Evolutionary conservation across 2,113 vertebrate species (phyloP).

Genomic region (Coptodon bakossiorum): DNA sequence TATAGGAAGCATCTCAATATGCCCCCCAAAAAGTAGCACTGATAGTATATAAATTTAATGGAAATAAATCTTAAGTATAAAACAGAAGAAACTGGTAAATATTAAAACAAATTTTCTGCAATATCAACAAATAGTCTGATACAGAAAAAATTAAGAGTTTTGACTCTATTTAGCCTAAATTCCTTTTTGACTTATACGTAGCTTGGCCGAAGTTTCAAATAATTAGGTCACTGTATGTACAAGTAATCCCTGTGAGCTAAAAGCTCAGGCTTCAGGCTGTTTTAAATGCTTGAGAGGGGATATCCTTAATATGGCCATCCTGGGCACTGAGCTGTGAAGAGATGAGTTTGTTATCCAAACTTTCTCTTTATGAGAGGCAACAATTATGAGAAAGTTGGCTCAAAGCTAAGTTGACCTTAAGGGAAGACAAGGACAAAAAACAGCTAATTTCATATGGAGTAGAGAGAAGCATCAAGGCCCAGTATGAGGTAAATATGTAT

Average conservation of each 20-base stretch:
- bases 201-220: not conserved
- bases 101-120: not conserved
- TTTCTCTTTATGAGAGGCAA: not conserved
- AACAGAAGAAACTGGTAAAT: not conserved
- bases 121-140: not conserved
- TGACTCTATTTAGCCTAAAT: not conserved
- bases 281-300: not conserved
- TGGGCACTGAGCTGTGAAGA: not conserved
- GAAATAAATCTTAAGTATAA: not conserved
- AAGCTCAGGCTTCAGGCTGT: not conserved
- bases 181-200: not conserved
- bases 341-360: not conserved
- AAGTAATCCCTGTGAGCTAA: not conserved
- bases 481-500: not conserved
- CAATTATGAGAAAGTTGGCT: not conserved
- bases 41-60: not conserved
- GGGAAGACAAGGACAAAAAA: not conserved
- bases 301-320: not conserved
- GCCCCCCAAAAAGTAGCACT: not conserved
- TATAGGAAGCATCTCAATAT: not conserved
- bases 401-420: not conserved
- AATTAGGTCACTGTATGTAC: not conserved
- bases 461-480: not conserved
- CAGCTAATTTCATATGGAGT: not conserved
- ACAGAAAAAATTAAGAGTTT: not conserved